Base-by-base conservation (phyloP, 2,888 invertebrate species). In the Sylvicola cinctus region DNA sequence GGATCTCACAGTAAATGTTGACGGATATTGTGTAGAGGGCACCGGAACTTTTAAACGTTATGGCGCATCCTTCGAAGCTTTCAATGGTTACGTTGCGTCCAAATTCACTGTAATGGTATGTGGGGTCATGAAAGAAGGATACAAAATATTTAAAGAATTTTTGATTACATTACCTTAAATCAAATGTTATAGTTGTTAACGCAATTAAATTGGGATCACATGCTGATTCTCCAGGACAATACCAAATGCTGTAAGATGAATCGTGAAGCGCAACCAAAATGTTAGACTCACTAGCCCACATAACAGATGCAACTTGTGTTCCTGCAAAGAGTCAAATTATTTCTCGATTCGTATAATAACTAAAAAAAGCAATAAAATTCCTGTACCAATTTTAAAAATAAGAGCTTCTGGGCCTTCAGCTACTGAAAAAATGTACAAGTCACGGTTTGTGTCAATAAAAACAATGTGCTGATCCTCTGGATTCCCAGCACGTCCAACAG, bases 41-140 rank as follows among this genome's bases (percentile, higher is more conserved):
- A 0, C 96, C 96, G 48, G 95, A 78, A 29, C 88, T 71, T 39
- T 90, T 70, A 32, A 96, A 68, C 2, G 77, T 76, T 2, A 88
- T 73, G 36, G 81, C 73, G 38, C 83, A 83, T 38, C 85, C 84
- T 45, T 83, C 72, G 46, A 91, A 84, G 45, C 71, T 75, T 36
- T 76, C 62, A 10, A 95, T 68, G 38, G 72, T 67, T 1, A 91
- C 84, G 46, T 79, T 79, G 46, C 84, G 76, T 3, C 91, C 91
- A 44, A 87, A 72, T 52, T 93, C 90, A 41, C 83, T 84, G 23
- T 7, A 26, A 10, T 26, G 8, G n/a, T 20, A 32, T 32, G 16
- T 6, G 20, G 3, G 16, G 7, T 5, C 14, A 10, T 25, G 15
- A 25, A 12, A 30, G 3, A 4, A 23, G 7, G 14, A 14, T 16